Evolutionary conservation across 1,140 invertebrate genomes (phyloP), one percentile per base, ranked within the genome.

Genomic region (Nixonia krombeini): DNA sequence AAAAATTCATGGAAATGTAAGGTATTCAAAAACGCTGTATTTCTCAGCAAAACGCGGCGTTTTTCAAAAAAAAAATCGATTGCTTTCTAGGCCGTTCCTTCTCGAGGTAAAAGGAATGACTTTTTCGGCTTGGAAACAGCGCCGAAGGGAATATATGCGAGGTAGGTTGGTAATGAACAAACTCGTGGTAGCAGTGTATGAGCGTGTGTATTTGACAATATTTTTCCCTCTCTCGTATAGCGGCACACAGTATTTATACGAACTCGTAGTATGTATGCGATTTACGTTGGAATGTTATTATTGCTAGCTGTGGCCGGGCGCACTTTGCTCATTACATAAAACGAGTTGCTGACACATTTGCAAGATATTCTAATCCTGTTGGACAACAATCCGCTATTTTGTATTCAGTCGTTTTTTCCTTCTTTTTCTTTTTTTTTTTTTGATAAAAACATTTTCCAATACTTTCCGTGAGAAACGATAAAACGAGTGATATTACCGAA

Each of bases 181-280:
- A 37, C 15, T 37, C 35, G 35, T 16, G 17, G 17, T 80, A 82
- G 80, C 78, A 82, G 79, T 82, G 79, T 81, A 82, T 81, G 79
- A 82, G 79, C 80, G 74, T 37, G 12, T 82, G 80, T 82, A 82
- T 82, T 82, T 81, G 79, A 82, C 80, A 82, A 75, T 82, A 76
- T 78, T 79, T 79, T 73, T 62, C 40, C 42, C 29, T 68, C 49
- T 62, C 63, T 79, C 69, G 70, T 77, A 76, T 69, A 63, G 74
- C 75, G 75, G 71, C 76, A 81, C 75, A 79, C 79, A 80, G 71
- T 77, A 79, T 78, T 74, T 63, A 40, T 45, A 51, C 78, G 69
- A 78, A 74, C 66, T 79, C 77, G 74, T 67, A 78, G 69, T 80
- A 79, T 75, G 72, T 71, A 75, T 74, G 70, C 73, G 70, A 73